Evolutionary conservation across 2,797 vertebrate species (phyloP).

Genomic region (Argentina silus): DNA sequence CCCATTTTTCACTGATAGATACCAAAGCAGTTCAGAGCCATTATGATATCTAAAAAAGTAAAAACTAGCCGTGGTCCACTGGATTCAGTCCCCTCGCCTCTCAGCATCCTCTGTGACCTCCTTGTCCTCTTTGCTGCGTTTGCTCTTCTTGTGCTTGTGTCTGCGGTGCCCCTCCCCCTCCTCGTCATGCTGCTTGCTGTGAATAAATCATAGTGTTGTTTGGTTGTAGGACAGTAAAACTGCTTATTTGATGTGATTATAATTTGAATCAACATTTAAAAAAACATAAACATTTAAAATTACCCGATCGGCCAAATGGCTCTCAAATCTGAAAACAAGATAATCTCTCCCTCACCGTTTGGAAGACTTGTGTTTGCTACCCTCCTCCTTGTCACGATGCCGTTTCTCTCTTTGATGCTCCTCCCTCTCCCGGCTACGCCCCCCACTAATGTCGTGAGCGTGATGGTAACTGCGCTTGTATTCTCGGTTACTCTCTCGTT

Average conservation of each 20-base stretch:
- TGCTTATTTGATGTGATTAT: too few relatives aligned
- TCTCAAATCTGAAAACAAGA: not conserved
- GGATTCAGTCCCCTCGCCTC: slow-evolving; percentile 55
- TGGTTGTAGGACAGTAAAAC: not conserved
- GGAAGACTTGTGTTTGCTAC: slow-evolving; percentile 73
- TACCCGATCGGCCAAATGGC: too few relatives aligned
- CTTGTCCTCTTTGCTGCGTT: slow-evolving; percentile 77
- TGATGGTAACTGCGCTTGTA: slow-evolving; percentile 69
- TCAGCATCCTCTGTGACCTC: slow-evolving; percentile 56
- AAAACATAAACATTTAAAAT: too few relatives aligned
- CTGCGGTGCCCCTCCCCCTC: slow-evolving; percentile 76
- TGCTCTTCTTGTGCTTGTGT: slow-evolving; percentile 81
- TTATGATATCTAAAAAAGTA: slow-evolving; percentile 1
- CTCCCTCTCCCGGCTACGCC: slow-evolving; percentile 69
- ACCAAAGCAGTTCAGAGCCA: not conserved
- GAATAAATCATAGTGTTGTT: slow-evolving; percentile 1
- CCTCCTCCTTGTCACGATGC: slow-evolving; percentile 72
- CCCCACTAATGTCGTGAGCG: slow-evolving; percentile 49
- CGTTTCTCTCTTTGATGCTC: slow-evolving; percentile 68
- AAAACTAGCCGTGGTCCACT: slow-evolving; percentile 34
- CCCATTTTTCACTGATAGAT: not conserved
- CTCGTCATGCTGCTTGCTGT: slow-evolving; percentile 77
- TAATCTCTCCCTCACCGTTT: slow-evolving; percentile 55
- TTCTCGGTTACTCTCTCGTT: slow-evolving; percentile 62
- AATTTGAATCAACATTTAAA: too few relatives aligned